Conservation (phyloP, 2,797 vertebrate species). For the Epinephelus malabaricus region DNA sequence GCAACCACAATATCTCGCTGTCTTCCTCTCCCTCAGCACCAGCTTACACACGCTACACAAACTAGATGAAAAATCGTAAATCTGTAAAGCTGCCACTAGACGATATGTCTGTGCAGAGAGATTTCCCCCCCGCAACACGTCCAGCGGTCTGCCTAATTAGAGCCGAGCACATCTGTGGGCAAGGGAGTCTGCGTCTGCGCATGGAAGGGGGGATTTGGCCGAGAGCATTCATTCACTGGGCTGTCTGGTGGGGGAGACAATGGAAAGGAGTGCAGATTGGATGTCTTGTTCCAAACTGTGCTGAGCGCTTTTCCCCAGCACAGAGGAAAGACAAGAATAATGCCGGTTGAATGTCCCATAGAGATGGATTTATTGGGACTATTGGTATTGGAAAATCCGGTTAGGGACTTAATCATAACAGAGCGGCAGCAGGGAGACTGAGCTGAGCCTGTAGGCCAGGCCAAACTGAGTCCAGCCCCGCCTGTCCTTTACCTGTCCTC, state of each 20-base stretch:
- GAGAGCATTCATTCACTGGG: slow-evolving; percentile 60
- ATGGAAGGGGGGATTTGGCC: slow-evolving; percentile 72
- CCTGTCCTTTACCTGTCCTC: slow-evolving; percentile 74
- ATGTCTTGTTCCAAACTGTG: slow-evolving; percentile 67
- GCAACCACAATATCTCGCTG: slow-evolving; percentile 38
- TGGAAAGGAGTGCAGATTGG: slow-evolving; percentile 69
- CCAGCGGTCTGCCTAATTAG: slow-evolving; percentile 75
- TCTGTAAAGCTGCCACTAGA: slow-evolving; percentile 77
- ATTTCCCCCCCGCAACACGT: slow-evolving; percentile 63
- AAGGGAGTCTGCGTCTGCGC: slow-evolving; percentile 60
- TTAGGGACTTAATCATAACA: slow-evolving; percentile 71
- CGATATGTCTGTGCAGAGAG: slow-evolving; percentile 70
- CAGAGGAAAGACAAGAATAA: slow-evolving; percentile 72
- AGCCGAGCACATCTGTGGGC: slow-evolving; percentile 71
- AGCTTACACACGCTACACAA: slow-evolving; percentile 56
- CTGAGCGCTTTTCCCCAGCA: slow-evolving; percentile 33
- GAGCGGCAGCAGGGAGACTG: slow-evolving; percentile 43
- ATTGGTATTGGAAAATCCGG: slow-evolving; percentile 74
- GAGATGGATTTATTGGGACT: slow-evolving; percentile 74
- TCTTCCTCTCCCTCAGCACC: slow-evolving; percentile 44
- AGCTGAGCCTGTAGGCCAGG: slow-evolving; percentile 52
- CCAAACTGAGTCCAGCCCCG: slow-evolving; percentile 46
- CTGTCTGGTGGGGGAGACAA: slow-evolving; percentile 74
- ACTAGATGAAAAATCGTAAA: slow-evolving; percentile 68
- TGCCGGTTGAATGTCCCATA: slow-evolving; percentile 70